These are phyloP conservation scores for Mechanitis messenoides DNA, from an alignment of 2,888 invertebrate species.

Conservation along the genomic window DNA sequence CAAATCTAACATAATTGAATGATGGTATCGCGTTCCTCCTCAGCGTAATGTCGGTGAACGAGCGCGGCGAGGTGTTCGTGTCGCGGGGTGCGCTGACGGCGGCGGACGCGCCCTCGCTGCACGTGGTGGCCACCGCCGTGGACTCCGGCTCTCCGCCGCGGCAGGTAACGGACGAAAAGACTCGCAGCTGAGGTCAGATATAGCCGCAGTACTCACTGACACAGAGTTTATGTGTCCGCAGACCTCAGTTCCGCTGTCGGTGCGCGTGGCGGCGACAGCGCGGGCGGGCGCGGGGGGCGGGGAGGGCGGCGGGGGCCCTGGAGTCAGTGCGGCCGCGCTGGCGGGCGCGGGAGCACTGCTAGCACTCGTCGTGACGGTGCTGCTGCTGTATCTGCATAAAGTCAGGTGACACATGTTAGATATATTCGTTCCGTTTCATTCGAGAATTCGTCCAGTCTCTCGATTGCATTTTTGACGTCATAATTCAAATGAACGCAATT, in stretches of 20 bases:
- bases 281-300: slow-evolving; percentile 60
- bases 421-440: not conserved
- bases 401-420: slow-evolving; percentile 17
- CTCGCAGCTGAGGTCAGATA: not conserved
- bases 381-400: slow-evolving; percentile 84
- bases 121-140: slow-evolving; percentile 87
- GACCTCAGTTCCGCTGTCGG: slow-evolving; percentile 81
- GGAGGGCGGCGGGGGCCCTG: slow-evolving; percentile 46
- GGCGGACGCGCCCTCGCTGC: slow-evolving; percentile 75
- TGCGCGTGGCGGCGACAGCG: slow-evolving; percentile 75
- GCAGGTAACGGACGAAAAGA: slow-evolving; percentile 61
- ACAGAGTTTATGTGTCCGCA: slow-evolving; percentile 30
- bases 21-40: not conserved
- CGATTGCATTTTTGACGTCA: no score
- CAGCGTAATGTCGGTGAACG: slow-evolving; percentile 80
- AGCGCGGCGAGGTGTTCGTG: slow-evolving; percentile 81
- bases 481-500: no score
- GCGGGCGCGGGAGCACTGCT: slow-evolving; percentile 84
- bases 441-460: no score
- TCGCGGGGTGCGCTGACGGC: slow-evolving; percentile 67
- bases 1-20: no score
- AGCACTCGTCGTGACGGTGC: slow-evolving; percentile 83
- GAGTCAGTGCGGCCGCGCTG: slow-evolving; percentile 73
- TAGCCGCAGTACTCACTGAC: not conserved
- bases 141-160: slow-evolving; percentile 91